Percentiles rank a stretch among this genome's conserved stretches.
These are phyloP conservation scores for Apamea crenata DNA, from an alignment of 2,888 invertebrate genomes.

Conservation along the genomic window DNA sequence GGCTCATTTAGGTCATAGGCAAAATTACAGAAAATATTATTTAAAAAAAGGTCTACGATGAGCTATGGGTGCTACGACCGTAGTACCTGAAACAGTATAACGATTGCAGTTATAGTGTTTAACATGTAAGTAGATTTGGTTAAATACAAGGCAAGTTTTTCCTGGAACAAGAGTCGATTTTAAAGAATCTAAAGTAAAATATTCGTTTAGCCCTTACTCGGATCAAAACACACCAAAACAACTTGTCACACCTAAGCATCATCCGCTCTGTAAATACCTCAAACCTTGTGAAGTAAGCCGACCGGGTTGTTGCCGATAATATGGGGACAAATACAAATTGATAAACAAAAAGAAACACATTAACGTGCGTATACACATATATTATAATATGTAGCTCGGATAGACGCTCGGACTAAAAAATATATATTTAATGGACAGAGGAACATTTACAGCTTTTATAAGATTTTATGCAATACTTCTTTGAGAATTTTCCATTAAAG, in stretches of 20 bases:
- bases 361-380: conserved; percentile 79
- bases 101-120: background rate
- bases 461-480: conserved; percentile 52
- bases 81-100: background rate
- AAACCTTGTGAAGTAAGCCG: conserved; percentile 87
- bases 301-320: conserved; percentile 86
- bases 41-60: background rate
- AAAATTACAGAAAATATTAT: background rate
- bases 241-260: conserved; percentile 15
- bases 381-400: conserved; percentile 63
- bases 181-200: background rate
- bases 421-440: conserved; percentile 60
- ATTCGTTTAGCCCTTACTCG: background rate
- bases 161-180: accelerated
- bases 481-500: background rate
- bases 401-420: conserved; percentile 65
- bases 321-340: conserved; percentile 90
- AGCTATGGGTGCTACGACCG: background rate
- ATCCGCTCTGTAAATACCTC: conserved; percentile 76
- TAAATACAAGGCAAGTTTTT: background rate
- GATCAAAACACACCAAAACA: conserved; percentile 11
- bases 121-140: background rate
- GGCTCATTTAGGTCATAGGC: no score
- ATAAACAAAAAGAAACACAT: conserved; percentile 89
- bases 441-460: conserved; percentile 41